phyloP scores from a whole-genome alignment of 2,113 vertebrate genomes.

The Laterallus jamaicensis region DNA sequence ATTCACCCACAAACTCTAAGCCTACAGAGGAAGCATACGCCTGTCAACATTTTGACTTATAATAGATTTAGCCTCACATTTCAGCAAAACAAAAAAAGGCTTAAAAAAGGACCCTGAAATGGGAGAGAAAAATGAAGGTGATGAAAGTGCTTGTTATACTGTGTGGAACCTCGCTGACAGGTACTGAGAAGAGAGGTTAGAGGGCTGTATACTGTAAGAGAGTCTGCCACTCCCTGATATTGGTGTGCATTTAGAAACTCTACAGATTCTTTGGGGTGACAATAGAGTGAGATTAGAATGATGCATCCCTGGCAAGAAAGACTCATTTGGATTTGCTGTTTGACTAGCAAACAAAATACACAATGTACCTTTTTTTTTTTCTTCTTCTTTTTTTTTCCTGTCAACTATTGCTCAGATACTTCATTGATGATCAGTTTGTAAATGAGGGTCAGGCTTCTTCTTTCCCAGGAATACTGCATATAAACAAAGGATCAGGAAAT shows the following conservation, averaged over 20 bases:
- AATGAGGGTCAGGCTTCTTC: background rate
- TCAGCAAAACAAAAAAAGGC: background rate
- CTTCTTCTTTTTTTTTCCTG: background rate
- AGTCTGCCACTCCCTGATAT: background rate
- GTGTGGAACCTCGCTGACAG: background rate
- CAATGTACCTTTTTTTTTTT: background rate
- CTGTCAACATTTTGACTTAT: slow-evolving; percentile 40
- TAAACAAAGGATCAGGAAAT: background rate
- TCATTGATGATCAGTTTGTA: background rate
- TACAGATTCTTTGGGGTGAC: background rate
- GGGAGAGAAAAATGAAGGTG: background rate
- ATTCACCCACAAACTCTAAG: slow-evolving; percentile 46
- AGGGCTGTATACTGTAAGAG: background rate
- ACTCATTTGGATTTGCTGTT: background rate
- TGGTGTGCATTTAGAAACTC: background rate
- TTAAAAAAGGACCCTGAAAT: background rate
- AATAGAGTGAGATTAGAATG: background rate
- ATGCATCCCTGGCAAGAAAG: background rate
- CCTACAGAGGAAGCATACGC: background rate
- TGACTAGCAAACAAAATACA: background rate
- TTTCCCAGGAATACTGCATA: background rate
- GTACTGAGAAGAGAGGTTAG: background rate
- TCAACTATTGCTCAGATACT: background rate
- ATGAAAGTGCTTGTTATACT: background rate
- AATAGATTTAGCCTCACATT: slow-evolving; percentile 17